Evolutionary conservation across 1,140 invertebrate genomes (phyloP), one percentile per base, ranked within the genome.

Genomic region (Oppia nitens): DNA sequence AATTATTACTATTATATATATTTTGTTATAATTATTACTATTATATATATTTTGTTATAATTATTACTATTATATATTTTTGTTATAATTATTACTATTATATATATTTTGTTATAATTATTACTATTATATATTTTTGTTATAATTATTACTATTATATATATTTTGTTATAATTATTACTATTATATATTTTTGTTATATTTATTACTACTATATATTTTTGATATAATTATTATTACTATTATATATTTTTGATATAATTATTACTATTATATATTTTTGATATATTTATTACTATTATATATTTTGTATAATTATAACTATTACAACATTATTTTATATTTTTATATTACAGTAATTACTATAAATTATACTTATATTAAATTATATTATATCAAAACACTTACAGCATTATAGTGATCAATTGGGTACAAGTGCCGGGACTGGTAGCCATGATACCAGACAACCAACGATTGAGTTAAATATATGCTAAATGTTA

Each of bases 381-480:
- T n/a, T n/a, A n/a, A n/a, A n/a, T n/a, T n/a, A n/a, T n/a, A n/a
- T n/a, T n/a, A n/a, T n/a, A n/a, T n/a, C n/a, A n/a, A n/a, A n/a
- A n/a, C 4, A 0, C 6, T 45, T 60, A 60, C 58, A 25, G 29
- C 23, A 60, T 60, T 60, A 25, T 60, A 60, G 28, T 54, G 51
- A 29, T 49, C 51, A 17, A 53, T 53, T 20, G 47, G 28, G 50
- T 56, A 49, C 23, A 56, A 40, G 20, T 47, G 28, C 23, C 50
- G 50, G 21, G 40, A 47, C 14, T 53, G 29, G 20, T 57, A 56
- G 6, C 27, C 17, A 49, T 54, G 27, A 50, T 60, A 60, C 58
- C 58, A 60, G 23, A 60, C 50, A n/a, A 60, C 53, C 12, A 60
- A 23, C 25, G 50, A 56, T 47, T 60, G 52, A n/a, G 53, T 47